Base-by-base conservation (phyloP, 2,888 invertebrate species). In the Synanthedon formicaeformis region DNA sequence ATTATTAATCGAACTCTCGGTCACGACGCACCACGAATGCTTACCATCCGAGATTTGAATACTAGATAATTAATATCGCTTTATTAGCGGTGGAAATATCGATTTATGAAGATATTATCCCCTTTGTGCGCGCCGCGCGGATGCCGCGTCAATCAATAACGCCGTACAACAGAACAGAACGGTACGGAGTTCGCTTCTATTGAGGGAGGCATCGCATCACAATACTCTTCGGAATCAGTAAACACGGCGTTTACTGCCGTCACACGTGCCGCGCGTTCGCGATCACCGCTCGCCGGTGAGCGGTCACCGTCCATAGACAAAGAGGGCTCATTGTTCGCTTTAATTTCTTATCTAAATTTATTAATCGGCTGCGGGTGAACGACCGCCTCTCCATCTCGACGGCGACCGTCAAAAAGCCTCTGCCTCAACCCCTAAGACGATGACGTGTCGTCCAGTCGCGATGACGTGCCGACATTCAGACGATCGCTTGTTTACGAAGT, bases 1-100 rank as follows among this genome's bases (percentile, higher is more conserved):
- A 58, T 60, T 61, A 63, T 64, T 59, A 61, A 62, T 59, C 56
- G 60, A 56, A 16, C 53, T 53, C 54, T 51, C 61, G 62, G 78
- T 79, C 81, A 78, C 81, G 81, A 78, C 78, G 73, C 63, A 62
- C 67, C 73, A 73, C 79, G 77, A 78, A 71, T 73, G 73, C 71
- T 61, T 74, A 69, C 69, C 77, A 69, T 71, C 71, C 73, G 69
- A 83, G 85, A 85, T 85, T 84, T 85, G 85, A 83, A 84, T 85
- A 85, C 81, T 81, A 82, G 85, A 86, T 86, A 86, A 86, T 86
- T 84, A 85, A 85, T 86, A 86, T 84, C 79, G 79, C 85, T 85
- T 83, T 84, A 84, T 85, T 84, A 84, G 78, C 81, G 74, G 69
- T 66, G 71, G 81, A 76, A 81, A 79, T 78, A 78, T 81, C 84